phyloP scores from a whole-genome alignment of 2,113 vertebrate genomes.

The Chrysochloris asiatica region DNA sequence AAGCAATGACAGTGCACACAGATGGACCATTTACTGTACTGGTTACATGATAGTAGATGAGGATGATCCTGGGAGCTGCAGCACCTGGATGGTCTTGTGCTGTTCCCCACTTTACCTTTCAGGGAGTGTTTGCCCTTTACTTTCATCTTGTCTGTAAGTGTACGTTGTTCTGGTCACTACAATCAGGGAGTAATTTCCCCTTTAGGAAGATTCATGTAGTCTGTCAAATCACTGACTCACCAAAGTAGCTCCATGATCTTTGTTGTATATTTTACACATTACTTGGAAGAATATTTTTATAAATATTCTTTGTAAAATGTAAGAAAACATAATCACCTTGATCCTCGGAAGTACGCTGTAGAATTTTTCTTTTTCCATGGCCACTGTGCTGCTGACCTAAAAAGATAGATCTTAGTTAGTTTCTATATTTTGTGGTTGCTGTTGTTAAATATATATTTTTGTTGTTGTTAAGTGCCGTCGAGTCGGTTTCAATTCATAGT shows the following conservation, averaged over 20 bases:
- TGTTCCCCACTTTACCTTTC: not conserved
- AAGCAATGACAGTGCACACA: not conserved
- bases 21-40: not conserved
- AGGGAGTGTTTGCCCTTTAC: not conserved
- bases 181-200: slow-evolving; percentile 3
- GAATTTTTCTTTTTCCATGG: slow-evolving; percentile 95
- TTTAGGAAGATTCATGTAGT: not conserved
- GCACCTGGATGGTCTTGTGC: not conserved
- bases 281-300: slow-evolving; percentile 21
- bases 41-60: not conserved
- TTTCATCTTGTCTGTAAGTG: slow-evolving; percentile 12
- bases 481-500: too few species aligned
- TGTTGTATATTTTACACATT: not conserved
- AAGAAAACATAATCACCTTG: slow-evolving; percentile 87
- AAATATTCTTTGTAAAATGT: slow-evolving; percentile 7
- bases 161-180: not conserved
- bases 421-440: not conserved
- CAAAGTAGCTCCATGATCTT: slow-evolving; percentile 3
- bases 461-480: too few species aligned
- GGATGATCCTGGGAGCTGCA: not conserved
- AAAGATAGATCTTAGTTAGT: slow-evolving; percentile 64
- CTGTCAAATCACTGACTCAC: not conserved
- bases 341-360: slow-evolving; percentile 96
- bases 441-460: too few species aligned
- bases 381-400: slow-evolving; percentile 94